Evolutionary conservation across 2,888 invertebrate genomes (phyloP).

Genomic region (Byasa hedistus): DNA sequence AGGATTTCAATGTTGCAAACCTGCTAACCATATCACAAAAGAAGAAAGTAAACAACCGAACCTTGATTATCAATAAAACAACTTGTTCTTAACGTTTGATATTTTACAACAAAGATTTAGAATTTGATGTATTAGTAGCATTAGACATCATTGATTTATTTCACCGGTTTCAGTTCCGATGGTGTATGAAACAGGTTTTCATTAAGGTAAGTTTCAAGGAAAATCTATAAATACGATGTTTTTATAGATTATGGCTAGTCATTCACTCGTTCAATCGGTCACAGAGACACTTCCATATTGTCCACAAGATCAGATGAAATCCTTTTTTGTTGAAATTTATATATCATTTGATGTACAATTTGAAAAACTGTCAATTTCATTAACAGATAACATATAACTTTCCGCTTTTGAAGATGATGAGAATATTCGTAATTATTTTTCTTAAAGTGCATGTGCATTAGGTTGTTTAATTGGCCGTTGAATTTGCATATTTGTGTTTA

Average conservation of each 20-base stretch:
- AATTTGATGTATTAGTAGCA: background rate
- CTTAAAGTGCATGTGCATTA: no score
- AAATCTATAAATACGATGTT: background rate
- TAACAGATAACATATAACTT: no score
- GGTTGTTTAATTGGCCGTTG: no score
- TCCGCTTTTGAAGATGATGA: no score
- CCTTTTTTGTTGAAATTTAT: conserved; percentile 5
- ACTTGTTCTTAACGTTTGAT: background rate
- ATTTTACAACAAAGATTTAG: background rate
- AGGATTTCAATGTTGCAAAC: no score
- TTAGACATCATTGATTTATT: conserved; percentile 6
- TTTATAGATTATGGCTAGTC: conserved; percentile 8
- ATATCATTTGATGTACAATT: background rate
- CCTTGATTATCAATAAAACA: background rate
- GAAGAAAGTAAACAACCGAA: background rate
- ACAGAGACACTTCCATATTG: conserved; percentile 13
- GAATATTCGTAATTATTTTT: no score
- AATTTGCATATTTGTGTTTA: no score
- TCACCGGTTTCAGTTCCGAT: background rate
- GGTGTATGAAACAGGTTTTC: conserved; percentile 12
- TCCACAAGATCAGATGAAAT: conserved; percentile 3
- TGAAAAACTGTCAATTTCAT: background rate
- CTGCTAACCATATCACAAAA: no score
- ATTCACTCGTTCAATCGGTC: conserved; percentile 26
- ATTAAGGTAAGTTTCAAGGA: background rate